Evolutionary conservation across 2,797 vertebrate genomes (phyloP), one percentile per base, ranked within the genome.

Genomic region (Acanthurus tractus): DNA sequence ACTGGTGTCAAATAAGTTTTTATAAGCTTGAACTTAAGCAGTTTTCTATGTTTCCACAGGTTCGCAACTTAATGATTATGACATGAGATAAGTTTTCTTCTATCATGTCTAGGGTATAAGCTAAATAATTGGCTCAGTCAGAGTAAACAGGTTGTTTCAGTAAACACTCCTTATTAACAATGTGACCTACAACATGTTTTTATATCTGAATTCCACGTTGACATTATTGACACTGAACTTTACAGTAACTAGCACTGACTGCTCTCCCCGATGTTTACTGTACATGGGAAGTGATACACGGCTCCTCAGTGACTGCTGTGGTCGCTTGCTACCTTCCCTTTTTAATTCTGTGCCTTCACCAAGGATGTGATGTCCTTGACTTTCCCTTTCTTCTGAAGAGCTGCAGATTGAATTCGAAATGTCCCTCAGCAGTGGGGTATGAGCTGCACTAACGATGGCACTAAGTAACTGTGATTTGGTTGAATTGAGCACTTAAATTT

Each of bases 261-360:
- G 2, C 25, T 25, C 25, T 25, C 25, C 25, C 29, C 29, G 5
- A 4, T 29, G 29, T 29, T 29, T 29, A 29, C 29, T 3, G 29
- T 29, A 29, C 29, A 29, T 29, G 29, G 29, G 25, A 25, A 3
- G 2, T 29, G 29, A 29, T 29, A 4, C 29, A 29, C 29, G 5
- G 29, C 14, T 8, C 53, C 34, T n/a, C 20, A 3, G 15, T 12
- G 0, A n/a, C 23, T 44, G 34, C n/a, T 54, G 2, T 14, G 46
- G 46, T 34, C 0, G 44, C 8, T 20, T 22, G 29, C 44, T 80
- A 56, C 73, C 70, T 77, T 74, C 49, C 1, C 50, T 17, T 38
- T 57, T 61, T 5, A 11, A 46, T 38, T 59, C 8, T 38, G 63
- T 64, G 61, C 61, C 18, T 68, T 1, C 25, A 36, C 40, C 25